Evolutionary conservation across 2,797 vertebrate species (phyloP), one percentile per base, ranked within the genome.

Genomic region (Tauraco hartlaubi): DNA sequence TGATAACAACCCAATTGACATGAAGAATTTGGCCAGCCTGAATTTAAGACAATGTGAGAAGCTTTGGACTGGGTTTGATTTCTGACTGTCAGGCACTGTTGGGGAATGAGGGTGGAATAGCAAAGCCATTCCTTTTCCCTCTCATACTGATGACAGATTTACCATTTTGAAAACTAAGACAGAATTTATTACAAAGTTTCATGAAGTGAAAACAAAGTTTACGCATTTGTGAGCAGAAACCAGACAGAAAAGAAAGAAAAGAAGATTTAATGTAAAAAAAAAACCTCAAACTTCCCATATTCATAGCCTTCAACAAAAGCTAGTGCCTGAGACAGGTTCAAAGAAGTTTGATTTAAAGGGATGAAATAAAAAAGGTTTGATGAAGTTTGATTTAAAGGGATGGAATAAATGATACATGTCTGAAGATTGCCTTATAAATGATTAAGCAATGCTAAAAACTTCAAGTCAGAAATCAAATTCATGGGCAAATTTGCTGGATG

Each of bases 321-420:
- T 86, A 48, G n/a, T 62, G 44, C 29, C 35, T 68, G 78, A 84
- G 83, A 76, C 58, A 87, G 55, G 48, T 92, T 83, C 69, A 77
- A 68, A 79, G 46, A 88, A 94, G 35, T 95, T 92, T 96, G 85
- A 92, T 94, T 93, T 94, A 92, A 91, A 90, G 72, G 67, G n/a
- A 35, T 48, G 18, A 31, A 87, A 75, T 85, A 72, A 58, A 85
- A 94, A 80, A 37, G 81, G 15, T 76, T 90, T 93, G 88, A 95
- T 76, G 46, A 90, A 85, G 61, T 92, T 90, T 90, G 93, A 95
- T 96, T 96, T 96, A 94, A 92, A 93, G 77, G 81, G 71, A 68
- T 94, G 72, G 79, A 94, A 97, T 96, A 97, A 97, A 96, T 96
- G 95, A 97, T 96, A 96, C 28, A 96, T 93, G 90, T 96, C 96